A percentile compares a stretch with the other conserved stretches of the same genome.
phyloP scores from a whole-genome alignment of 2,888 invertebrate species.

The Prosapia bicincta region DNA sequence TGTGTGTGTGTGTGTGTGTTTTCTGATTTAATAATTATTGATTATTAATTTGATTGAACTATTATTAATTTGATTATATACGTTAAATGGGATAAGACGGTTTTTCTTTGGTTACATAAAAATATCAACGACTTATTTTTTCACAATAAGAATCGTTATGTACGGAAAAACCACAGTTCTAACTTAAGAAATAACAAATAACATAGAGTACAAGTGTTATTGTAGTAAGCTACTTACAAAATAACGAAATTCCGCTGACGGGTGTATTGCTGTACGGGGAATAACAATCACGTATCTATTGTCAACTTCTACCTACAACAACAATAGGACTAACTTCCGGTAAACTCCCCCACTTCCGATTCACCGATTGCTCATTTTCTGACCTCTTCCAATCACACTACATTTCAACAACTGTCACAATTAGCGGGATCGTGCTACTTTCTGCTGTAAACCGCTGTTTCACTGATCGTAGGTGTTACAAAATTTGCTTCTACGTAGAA shows the following conservation, averaged over 20 bases:
- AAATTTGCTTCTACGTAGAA: too few relatives aligned
- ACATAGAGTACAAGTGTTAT: neutral
- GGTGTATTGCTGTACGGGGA: neutral
- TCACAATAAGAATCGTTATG: neutral
- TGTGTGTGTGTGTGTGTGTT: too few relatives aligned
- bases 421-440: too few relatives aligned
- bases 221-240: neutral
- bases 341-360: conserved; percentile 1
- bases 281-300: neutral
- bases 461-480: too few relatives aligned
- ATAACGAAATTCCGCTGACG: neutral
- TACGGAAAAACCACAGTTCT: neutral
- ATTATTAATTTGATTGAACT: too few relatives aligned
- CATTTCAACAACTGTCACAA: neutral
- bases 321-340: conserved; percentile 24
- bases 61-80: too few relatives aligned
- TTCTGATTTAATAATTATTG: too few relatives aligned
- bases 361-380: neutral
- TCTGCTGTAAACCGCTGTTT: too few relatives aligned
- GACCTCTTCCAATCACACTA: neutral
- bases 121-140: neutral
- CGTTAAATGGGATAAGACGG: neutral
- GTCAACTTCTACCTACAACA: neutral
- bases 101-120: neutral
- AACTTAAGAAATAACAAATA: neutral